These are phyloP conservation scores for Campoletis raptor DNA, from an alignment of 2,888 invertebrate genomes.

Conservation along the genomic window DNA sequence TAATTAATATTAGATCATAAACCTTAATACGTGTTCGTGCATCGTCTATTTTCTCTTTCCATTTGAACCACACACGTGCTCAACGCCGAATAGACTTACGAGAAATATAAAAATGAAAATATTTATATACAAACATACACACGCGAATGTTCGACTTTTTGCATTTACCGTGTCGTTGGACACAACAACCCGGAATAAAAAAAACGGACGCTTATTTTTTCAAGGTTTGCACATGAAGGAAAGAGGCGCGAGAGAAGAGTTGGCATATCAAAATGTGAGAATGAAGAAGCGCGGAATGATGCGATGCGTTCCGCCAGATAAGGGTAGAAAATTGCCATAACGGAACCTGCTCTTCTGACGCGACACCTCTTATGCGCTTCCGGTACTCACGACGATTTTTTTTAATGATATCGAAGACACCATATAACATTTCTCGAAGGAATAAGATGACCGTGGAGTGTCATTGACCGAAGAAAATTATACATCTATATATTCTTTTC, in stretches of 20 bases:
- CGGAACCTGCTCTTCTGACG: conserved; percentile 49
- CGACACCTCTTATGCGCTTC: conserved; percentile 61
- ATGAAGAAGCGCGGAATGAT: conserved; percentile 68
- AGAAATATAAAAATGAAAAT: conserved; percentile 8
- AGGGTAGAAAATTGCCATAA: conserved; percentile 70
- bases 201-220: conserved; percentile 78
- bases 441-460: conserved; percentile 56
- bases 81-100: conserved; percentile 1
- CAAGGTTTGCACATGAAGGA: conserved; percentile 75
- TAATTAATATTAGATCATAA: neutral
- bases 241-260: conserved; percentile 53
- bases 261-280: conserved; percentile 71
- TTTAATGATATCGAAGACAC: conserved; percentile 68
- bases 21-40: conserved; percentile 51
- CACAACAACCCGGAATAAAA: conserved; percentile 78
- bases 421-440: conserved; percentile 40
- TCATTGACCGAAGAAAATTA: conserved; percentile 62
- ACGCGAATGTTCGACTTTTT: neutral
- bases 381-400: conserved; percentile 58
- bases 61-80: conserved; percentile 25
- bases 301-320: conserved; percentile 79
- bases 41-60: conserved; percentile 33
- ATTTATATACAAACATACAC: neutral
- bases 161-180: conserved; percentile 39
- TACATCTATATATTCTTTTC: neutral